Percentiles rank a stretch among this genome's conserved stretches.
These are phyloP conservation scores for Melieria picta DNA, from an alignment of 2,888 invertebrate genomes.

Conservation along the genomic window DNA sequence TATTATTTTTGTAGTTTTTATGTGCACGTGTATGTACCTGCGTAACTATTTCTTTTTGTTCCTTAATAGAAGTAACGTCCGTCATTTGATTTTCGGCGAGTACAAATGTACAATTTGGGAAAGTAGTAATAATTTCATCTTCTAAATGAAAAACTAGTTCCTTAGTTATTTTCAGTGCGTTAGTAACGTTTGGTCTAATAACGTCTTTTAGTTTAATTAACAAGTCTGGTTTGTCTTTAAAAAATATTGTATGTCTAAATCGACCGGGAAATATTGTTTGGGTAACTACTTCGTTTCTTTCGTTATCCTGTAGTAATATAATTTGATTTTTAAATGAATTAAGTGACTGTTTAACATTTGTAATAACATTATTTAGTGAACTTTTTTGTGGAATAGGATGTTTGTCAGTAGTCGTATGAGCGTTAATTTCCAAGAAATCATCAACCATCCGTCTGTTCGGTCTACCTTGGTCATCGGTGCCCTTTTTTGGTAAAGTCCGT, in stretches of 20 bases:
- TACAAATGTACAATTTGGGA: not conserved
- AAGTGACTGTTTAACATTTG: not conserved
- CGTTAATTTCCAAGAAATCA: constrained; percentile 27
- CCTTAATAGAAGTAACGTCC: not conserved
- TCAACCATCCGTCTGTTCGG: constrained; percentile 23
- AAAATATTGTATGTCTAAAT: not conserved
- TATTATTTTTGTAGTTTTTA: constrained; percentile 7
- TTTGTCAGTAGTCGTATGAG: constrained; percentile 24
- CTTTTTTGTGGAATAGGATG: constrained; percentile 3
- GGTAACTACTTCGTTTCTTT: not conserved
- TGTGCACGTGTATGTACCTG: constrained; percentile 14
- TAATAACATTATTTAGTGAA: not conserved
- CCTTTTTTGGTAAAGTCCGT: no score
- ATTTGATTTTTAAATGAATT: not conserved
- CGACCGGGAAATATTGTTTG: not conserved
- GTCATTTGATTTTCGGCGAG: not conserved
- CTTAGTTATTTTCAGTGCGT: not conserved
- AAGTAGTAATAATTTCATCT: not conserved
- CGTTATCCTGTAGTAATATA: not conserved
- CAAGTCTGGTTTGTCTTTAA: not conserved
- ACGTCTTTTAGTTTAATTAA: not conserved
- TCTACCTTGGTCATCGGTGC: no score
- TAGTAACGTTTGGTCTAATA: not conserved
- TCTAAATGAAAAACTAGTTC: not conserved
- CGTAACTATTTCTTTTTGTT: constrained; percentile 9